Evolutionary conservation across 2,113 vertebrate genomes (phyloP).

Genomic region (Pelvicachromis taeniatus): DNA sequence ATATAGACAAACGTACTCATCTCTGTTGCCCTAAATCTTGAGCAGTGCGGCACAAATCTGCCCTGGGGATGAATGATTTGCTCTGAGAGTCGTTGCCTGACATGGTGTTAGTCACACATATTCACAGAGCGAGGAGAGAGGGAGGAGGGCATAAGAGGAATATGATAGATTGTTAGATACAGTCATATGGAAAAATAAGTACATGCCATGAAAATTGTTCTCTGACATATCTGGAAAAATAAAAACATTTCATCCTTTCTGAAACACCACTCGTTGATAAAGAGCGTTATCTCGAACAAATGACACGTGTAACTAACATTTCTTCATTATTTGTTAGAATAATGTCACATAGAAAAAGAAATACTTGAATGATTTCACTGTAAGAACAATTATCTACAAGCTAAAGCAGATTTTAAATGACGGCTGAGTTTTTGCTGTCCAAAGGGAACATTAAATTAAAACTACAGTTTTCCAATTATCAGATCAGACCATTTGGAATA

Average conservation of each 20-base stretch:
- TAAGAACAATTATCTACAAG: background rate
- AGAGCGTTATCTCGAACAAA: background rate
- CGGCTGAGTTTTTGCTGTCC: background rate
- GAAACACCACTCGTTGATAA: background rate
- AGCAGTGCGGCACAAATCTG: conserved; percentile 23
- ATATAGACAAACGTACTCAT: conserved; percentile 33
- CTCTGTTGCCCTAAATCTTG: conserved; percentile 11
- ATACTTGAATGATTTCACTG: background rate
- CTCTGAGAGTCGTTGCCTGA: conserved; percentile 13
- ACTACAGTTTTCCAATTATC: background rate
- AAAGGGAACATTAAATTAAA: background rate
- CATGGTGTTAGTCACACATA: conserved; percentile 19
- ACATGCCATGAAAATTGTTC: background rate
- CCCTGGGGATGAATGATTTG: conserved; percentile 21
- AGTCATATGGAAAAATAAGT: background rate
- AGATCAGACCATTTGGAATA: background rate
- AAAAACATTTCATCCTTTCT: background rate
- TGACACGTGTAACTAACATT: background rate
- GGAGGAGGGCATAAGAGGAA: background rate
- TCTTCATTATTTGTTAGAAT: background rate
- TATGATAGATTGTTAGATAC: background rate
- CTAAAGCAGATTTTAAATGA: background rate
- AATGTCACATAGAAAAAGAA: background rate
- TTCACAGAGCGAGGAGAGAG: background rate
- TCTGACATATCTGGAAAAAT: background rate